A percentile compares a stretch with the other conserved stretches of the same genome.
phyloP scores from a whole-genome alignment of 2,888 invertebrate genomes.

The Pegoplata infirma region DNA sequence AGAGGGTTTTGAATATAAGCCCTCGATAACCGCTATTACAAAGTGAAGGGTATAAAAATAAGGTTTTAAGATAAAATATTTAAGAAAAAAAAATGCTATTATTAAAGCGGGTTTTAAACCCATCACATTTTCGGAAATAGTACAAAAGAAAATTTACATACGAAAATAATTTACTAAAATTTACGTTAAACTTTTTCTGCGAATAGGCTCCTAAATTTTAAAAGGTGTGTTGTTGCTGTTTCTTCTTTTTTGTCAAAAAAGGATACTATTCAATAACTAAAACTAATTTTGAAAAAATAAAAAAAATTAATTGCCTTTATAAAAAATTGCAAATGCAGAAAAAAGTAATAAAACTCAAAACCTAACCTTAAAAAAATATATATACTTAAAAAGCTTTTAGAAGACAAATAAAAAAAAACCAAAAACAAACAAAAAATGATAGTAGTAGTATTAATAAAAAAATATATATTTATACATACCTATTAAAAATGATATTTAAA shows the following conservation, averaged over 20 bases:
- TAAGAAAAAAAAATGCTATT: no score
- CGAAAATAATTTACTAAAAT: no score
- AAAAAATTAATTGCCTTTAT: constrained; percentile 32
- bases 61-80: no score
- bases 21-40: no score
- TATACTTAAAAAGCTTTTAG: constrained; percentile 57
- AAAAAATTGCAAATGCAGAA: constrained; percentile 35
- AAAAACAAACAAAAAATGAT: constrained; percentile 47
- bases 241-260: no score
- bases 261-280: no score
- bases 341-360: constrained; percentile 32
- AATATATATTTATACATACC: constrained; percentile 40
- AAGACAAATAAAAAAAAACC: constrained; percentile 50
- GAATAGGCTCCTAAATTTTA: not conserved
- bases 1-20: no score
- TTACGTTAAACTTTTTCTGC: no score
- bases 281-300: not conserved
- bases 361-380: constrained; percentile 40
- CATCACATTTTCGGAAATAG: no score
- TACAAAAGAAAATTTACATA: no score
- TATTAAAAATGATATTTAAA: constrained; percentile 18
- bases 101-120: no score
- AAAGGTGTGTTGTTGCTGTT: constrained; percentile 8
- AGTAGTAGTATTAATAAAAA: constrained; percentile 28
- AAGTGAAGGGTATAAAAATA: no score